These are phyloP conservation scores for Rhinatrema bivittatum DNA, from an alignment of 2,797 vertebrate genomes.

Conservation along the genomic window DNA sequence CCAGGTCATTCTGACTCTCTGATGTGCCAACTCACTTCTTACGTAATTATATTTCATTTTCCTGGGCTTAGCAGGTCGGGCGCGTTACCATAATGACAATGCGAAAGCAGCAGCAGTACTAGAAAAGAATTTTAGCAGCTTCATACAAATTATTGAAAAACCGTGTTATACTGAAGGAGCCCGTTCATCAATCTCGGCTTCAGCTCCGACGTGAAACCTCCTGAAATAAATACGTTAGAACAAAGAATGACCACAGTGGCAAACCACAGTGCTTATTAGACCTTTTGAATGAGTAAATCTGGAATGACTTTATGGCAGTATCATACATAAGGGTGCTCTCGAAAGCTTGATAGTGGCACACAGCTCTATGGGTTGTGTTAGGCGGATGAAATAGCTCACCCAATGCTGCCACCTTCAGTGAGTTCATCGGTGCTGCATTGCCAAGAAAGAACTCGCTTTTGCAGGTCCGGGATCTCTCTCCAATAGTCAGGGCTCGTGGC, in stretches of 20 bases:
- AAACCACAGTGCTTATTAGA: conserved; percentile 11
- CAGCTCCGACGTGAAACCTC: conserved; percentile 15
- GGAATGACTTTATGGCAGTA: conserved; percentile 19
- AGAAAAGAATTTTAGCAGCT: too few species aligned
- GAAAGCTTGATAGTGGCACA: conserved; percentile 28
- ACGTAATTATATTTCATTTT: too few species aligned
- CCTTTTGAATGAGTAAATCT: conserved; percentile 9
- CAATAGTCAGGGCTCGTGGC: too few species aligned
- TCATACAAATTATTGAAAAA: too few species aligned
- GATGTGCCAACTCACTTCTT: too few species aligned
- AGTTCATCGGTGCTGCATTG: conserved; percentile 3
- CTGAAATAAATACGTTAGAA: conserved; percentile 18
- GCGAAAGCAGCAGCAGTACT: too few species aligned
- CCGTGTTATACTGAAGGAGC: too few species aligned
- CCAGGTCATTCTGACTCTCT: too few species aligned
- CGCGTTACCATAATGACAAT: too few species aligned
- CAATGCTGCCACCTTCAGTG: conserved; percentile 67
- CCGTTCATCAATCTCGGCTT: too few species aligned
- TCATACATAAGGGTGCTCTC: conserved; percentile 22
- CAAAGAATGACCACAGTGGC: conserved; percentile 20
- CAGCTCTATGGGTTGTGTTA: conserved; percentile 5
- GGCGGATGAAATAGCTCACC: conserved; percentile 30
- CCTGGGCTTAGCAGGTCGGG: too few species aligned
- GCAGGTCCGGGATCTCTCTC: too few species aligned
- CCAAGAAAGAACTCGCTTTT: not conserved